phyloP scores from a whole-genome alignment of 2,797 vertebrate genomes.

The Heterohyrax brucei region DNA sequence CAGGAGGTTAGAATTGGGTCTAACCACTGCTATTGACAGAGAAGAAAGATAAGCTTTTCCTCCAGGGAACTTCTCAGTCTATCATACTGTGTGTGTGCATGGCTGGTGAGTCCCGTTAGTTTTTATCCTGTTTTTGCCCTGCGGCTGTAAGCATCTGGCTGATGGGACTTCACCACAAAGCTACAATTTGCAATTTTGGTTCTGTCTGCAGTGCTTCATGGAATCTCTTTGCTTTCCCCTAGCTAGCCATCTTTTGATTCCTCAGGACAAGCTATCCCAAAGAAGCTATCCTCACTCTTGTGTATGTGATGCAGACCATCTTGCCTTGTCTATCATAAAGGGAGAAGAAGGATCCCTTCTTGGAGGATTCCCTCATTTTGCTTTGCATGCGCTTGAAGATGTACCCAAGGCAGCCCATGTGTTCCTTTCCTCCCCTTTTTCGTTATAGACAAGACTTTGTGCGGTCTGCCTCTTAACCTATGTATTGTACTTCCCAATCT shows the following conservation, averaged over 20 bases:
- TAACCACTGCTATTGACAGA: neutral
- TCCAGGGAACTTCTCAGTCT: neutral
- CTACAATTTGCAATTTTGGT: neutral
- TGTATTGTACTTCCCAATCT: no score
- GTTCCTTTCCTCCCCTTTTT: neutral
- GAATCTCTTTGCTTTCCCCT: neutral
- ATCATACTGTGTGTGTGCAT: fast-evolving
- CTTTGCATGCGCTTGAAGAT: neutral
- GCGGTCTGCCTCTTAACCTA: neutral
- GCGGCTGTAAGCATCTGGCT: neutral
- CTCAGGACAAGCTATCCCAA: neutral
- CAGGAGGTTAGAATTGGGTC: neutral
- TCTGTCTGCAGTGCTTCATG: neutral
- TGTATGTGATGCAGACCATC: neutral
- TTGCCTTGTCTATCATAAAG: neutral
- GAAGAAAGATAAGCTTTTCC: neutral
- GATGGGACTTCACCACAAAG: no score
- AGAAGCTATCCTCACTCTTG: neutral
- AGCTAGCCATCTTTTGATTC: neutral
- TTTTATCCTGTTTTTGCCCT: neutral
- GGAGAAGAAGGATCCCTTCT: neutral
- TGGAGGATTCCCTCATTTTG: neutral
- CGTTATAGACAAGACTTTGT: neutral
- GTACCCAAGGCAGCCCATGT: neutral
- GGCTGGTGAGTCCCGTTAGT: neutral